A percentile compares a stretch with the other conserved stretches of the same genome.
These are phyloP conservation scores for Zonotrichia albicollis DNA, from an alignment of 2,797 vertebrate species.

Conservation along the genomic window DNA sequence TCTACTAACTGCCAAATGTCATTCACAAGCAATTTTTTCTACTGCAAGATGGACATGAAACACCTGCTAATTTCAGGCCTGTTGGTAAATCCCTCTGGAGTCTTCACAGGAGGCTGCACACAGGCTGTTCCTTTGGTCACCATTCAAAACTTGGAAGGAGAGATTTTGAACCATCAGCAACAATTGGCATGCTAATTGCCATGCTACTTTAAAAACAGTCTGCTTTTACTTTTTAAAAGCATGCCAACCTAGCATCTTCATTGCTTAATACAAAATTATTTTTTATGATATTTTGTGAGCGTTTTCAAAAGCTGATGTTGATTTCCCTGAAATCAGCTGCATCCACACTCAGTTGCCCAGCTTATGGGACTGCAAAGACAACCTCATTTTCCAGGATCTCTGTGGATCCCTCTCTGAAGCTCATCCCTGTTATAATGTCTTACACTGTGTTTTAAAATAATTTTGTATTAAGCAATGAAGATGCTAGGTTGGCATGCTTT, in stretches of 20 bases:
- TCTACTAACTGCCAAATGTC: background rate
- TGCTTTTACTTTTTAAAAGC: background rate
- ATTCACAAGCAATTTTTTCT: background rate
- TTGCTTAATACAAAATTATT: background rate
- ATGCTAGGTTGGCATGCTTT: rapidly evolving
- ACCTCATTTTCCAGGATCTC: background rate
- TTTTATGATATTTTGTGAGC: too few species aligned
- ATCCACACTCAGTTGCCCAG: background rate
- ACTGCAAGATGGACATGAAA: background rate
- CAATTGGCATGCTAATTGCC: background rate
- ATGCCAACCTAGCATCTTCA: background rate
- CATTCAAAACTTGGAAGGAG: background rate
- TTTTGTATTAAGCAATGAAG: background rate
- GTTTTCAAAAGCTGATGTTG: background rate
- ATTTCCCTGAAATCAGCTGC: background rate
- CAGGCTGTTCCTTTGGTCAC: background rate
- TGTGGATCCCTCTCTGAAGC: background rate
- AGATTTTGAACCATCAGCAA: background rate
- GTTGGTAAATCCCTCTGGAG: background rate
- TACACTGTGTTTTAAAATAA: background rate
- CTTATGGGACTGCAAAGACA: background rate
- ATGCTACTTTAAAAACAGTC: background rate
- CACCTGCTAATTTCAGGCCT: background rate
- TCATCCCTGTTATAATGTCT: background rate
- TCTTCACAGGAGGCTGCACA: background rate